Percentiles rank a stretch among this genome's conserved stretches.
phyloP scores from a whole-genome alignment of 2,113 vertebrate species.

The Eulemur macaco region DNA sequence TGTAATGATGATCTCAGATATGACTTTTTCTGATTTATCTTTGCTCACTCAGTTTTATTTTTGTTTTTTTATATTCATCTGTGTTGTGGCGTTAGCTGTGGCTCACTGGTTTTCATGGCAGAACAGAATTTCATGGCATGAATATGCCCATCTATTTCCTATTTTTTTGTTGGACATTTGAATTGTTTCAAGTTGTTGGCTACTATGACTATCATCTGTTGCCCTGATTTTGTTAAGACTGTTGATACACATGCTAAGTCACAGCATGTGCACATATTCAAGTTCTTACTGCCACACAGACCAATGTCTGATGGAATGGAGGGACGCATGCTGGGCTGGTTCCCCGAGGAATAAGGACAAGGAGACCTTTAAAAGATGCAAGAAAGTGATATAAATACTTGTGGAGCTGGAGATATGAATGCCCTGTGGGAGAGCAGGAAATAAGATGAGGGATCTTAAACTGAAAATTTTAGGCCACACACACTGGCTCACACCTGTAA shows the following conservation, averaged over 20 bases:
- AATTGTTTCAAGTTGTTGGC: neutral
- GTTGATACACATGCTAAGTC: neutral
- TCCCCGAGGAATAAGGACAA: neutral
- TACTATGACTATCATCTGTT: neutral
- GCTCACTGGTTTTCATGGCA: neutral
- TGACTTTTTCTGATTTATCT: neutral
- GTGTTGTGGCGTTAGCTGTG: neutral
- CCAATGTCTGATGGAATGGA: neutral
- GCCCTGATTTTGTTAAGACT: neutral
- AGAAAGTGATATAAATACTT: neutral
- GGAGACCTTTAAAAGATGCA: neutral
- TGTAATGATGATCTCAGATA: neutral
- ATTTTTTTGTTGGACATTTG: neutral
- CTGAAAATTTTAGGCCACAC: neutral
- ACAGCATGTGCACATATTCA: neutral
- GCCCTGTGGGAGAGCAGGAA: neutral
- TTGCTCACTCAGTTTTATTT: too few relatives aligned
- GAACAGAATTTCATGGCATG: neutral
- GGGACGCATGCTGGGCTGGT: neutral
- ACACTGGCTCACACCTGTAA: too few relatives aligned
- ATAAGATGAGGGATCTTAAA: neutral
- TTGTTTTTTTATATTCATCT: neutral
- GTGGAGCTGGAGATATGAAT: neutral
- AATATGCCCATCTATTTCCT: neutral
- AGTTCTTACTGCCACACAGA: neutral